These are phyloP conservation scores for Ochotona princeps DNA, from an alignment of 2,113 vertebrate species.

Conservation along the genomic window DNA sequence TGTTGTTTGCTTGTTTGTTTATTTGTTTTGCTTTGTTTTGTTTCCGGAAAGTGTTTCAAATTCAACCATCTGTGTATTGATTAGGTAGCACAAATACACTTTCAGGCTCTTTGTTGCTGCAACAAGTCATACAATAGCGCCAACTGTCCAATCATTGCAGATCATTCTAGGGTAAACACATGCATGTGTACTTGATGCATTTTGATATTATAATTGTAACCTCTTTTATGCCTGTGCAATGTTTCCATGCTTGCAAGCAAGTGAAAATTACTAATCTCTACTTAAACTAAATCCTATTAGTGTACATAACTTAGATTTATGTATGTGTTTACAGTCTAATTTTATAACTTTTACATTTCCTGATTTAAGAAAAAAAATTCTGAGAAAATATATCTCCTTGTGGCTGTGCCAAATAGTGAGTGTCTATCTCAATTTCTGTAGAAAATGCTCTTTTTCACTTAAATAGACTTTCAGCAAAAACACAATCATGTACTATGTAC, in stretches of 20 bases:
- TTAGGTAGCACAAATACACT: slow-evolving; percentile 19
- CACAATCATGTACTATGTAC: background rate
- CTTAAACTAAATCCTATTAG: background rate
- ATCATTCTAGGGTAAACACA: background rate
- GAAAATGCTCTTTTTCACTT: background rate
- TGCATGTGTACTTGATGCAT: background rate
- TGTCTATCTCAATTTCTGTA: background rate
- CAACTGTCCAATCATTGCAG: background rate
- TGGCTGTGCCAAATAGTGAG: background rate
- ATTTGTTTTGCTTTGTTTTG: too few species aligned
- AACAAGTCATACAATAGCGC: background rate
- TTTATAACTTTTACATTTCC: background rate
- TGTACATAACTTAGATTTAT: background rate
- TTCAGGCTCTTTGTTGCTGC: slow-evolving; percentile 12
- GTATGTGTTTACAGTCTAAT: background rate
- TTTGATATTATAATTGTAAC: background rate
- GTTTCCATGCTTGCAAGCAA: background rate
- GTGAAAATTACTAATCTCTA: background rate
- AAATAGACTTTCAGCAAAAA: background rate
- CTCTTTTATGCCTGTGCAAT: background rate
- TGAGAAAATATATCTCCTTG: background rate
- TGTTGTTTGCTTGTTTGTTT: too few species aligned
- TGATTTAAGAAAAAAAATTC: background rate
- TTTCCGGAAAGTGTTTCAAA: slow-evolving; percentile 51
- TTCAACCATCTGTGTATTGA: slow-evolving; percentile 7